Evolutionary conservation across 2,888 invertebrate species (phyloP), one percentile per base, ranked within the genome.

Genomic region (Caenorhabditis zanzibari): DNA sequence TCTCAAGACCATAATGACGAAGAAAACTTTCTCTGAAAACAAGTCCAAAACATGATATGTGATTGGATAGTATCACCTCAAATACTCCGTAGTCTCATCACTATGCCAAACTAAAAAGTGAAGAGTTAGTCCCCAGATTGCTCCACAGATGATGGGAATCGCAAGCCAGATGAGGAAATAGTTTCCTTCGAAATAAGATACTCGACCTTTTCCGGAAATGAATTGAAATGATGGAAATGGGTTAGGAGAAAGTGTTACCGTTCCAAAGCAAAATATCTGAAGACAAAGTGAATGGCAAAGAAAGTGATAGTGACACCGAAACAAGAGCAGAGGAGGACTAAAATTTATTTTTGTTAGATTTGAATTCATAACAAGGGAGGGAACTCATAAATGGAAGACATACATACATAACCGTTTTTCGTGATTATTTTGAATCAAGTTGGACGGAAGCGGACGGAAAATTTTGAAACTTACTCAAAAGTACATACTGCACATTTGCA

Each of bases 231-330:
- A 32, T n/a, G 32, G 32, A 32, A 7, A 24, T 22, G n/a, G 0
- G 24, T 24, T n/a, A 22, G 22, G 19, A 7, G 49, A 26, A 54
- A 24, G 26, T 1, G 54, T 22, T 10, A 26, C 61, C 63, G 19
- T 63, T 63, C 63, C 1, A 63, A 26, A 7, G 63, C 63, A 63
- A 63, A 63, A 16, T 63, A 63, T 26, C 63, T 44, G 63, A 63
- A 63, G 41, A 63, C 44, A 14, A 63, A 63, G n/a, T 63, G 63
- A 16, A 63, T 63, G 14, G 63, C 41, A n/a, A 63, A 63, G 44
- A 63, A 63, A 10, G 63, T 63, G 22, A 63, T 63, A 12, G 63
- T 44, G 14, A 63, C 63, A 1, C 63, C 63, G 14, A 63, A 63
- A 3, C 63, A 63, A 9, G 63, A n/a, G 22, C 63, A 63, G 3